A percentile compares a stretch with the other conserved stretches of the same genome.
These are phyloP conservation scores for Drosophila basisetae DNA, from an alignment of 2,888 invertebrate species.

Conservation along the genomic window DNA sequence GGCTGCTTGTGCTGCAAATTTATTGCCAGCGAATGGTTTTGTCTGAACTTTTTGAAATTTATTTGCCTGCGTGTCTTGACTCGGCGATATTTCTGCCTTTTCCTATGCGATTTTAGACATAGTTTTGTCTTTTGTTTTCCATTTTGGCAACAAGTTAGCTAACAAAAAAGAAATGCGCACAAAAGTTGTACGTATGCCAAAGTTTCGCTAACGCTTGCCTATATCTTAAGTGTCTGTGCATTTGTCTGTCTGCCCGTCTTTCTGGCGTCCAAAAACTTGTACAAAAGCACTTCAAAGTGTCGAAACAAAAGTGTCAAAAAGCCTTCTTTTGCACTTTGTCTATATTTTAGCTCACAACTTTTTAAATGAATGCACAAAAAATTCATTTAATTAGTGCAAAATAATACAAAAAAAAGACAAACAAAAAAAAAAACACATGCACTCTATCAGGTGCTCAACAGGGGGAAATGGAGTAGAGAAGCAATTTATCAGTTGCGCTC, in stretches of 20 bases:
- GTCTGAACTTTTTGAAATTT: constrained; percentile 73
- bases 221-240: constrained; percentile 54
- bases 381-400: constrained; percentile 53
- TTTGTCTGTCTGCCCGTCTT: constrained; percentile 26
- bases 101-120: constrained; percentile 45
- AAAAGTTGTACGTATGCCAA: constrained; percentile 57
- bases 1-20: constrained; percentile 61
- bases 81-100: constrained; percentile 16
- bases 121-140: constrained; percentile 31
- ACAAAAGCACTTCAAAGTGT: constrained; percentile 78
- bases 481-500: constrained; percentile 69
- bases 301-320: constrained; percentile 80
- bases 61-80: constrained; percentile 60
- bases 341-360: constrained; percentile 59
- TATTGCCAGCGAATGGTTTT: constrained; percentile 81
- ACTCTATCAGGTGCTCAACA: constrained; percentile 15
- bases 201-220: constrained; percentile 45
- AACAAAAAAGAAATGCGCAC: constrained; percentile 25
- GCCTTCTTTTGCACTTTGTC: constrained; percentile 58
- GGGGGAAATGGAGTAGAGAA: constrained; percentile 2
- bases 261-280: constrained; percentile 30
- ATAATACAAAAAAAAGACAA: background rate
- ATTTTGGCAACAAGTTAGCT: constrained; percentile 77
- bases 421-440: background rate
- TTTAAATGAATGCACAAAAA: constrained; percentile 72